Base-by-base conservation (phyloP, 2,113 vertebrate species). In the Megaceryle maxima region DNA sequence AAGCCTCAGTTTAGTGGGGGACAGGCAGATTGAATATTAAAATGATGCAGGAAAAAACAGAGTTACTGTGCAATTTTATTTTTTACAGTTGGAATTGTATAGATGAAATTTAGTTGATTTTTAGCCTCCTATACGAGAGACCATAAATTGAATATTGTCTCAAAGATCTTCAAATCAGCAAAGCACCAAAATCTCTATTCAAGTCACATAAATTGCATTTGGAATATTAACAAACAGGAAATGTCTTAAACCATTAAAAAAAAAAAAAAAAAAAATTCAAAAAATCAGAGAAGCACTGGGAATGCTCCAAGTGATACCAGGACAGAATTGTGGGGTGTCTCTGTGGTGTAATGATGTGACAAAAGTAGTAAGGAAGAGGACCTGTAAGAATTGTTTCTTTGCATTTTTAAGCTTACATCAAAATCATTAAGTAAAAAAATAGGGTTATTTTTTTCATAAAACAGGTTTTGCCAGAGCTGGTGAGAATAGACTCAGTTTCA, bases 391-490 rank as follows among this genome's bases (percentile, higher is more conserved):
- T 84, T 89, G 66, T 78, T 92, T 66, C 87, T 29, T 21, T 48
- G 46, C 17, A 18, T 53, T 92, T 89, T 88, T 24, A 92, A 72
- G 55, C 29, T 89, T 82, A 35, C 33, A 87, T 75, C 73, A 91
- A 94, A 92, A 56, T 12, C 29, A 59, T 75, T 74, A 81, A 94
- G 48, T 51, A 87, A n/a, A 95, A 78, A 82, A 92, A 75, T 94
- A 78, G 60, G 77, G 35, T 16, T 91, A 28, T 9, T 25, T 31
- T 82, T 13, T 68, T 69, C 82, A 78, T 48, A 87, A 91, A 91
- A 64, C 18, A 63, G 24, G 5, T 66, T 91, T 94, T 87, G 11
- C 68, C n/a, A 81, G n/a, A 92, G n/a, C 41, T 78, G 19, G 7
- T 59, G 48, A 82, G 46, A 51, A 66, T 35, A 77, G 10, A 5